phyloP scores from a whole-genome alignment of 2,888 invertebrate genomes.

The Cecidostiba fungosa region DNA sequence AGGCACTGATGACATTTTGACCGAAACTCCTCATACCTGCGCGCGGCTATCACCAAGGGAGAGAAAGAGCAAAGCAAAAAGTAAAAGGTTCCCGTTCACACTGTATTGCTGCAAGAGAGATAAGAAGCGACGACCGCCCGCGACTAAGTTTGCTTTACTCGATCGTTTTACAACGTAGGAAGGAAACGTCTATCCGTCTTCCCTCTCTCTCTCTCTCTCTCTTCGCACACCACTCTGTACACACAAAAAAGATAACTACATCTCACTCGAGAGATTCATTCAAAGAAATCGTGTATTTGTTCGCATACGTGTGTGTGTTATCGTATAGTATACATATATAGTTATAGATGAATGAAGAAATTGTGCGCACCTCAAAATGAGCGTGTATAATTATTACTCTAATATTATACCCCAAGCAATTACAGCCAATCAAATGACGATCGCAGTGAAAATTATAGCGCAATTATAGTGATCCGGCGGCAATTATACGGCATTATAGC shows the following conservation, averaged over 20 bases:
- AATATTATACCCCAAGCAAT: not conserved
- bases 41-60: not conserved
- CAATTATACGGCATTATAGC: no score
- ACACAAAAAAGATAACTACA: constrained; percentile 8
- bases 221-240: not conserved
- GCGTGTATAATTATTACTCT: not conserved
- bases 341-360: no score
- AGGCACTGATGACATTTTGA: not conserved
- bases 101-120: not conserved
- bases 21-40: not conserved
- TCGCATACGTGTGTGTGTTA: not conserved
- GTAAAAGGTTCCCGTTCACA: not conserved
- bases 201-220: not conserved
- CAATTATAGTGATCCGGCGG: no score
- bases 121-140: not conserved
- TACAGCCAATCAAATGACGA: not conserved
- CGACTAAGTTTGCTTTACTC: constrained; percentile 15
- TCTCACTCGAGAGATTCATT: constrained; percentile 6
- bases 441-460: no score
- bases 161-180: constrained; percentile 1
- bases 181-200: constrained; percentile 8
- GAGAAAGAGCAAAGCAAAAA: not conserved
- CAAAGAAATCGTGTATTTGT: not conserved
- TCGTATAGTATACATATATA: not conserved
- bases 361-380: not conserved